These are phyloP conservation scores for Eulemur rubriventer DNA, from an alignment of 2,797 vertebrate species.

Conservation along the genomic window DNA sequence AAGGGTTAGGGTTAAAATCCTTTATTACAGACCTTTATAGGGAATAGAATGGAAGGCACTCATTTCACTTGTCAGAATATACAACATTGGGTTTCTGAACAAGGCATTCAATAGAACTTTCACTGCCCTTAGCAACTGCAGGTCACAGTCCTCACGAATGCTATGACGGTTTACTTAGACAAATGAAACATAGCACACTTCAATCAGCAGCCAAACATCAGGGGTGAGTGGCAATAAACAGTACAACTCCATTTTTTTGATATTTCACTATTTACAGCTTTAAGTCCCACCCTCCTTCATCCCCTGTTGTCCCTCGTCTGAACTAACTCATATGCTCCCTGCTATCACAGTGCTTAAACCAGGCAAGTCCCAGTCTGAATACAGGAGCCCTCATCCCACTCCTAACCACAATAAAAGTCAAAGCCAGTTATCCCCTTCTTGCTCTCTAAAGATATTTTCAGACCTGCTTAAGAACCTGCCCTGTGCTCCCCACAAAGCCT, in stretches of 20 bases:
- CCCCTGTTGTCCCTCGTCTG: neutral
- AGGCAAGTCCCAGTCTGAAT: neutral
- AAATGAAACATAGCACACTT: neutral
- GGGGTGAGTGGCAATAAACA: neutral
- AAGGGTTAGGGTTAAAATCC: neutral
- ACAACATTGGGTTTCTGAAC: neutral
- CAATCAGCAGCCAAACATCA: neutral
- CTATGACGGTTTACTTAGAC: neutral
- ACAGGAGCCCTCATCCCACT: neutral
- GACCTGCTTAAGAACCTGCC: neutral
- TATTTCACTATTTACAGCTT: neutral
- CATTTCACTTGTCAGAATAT: neutral
- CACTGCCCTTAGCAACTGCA: neutral
- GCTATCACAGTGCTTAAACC: neutral
- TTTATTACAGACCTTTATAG: neutral
- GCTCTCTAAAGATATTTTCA: neutral
- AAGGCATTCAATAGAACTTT: neutral
- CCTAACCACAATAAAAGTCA: neutral
- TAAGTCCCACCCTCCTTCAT: neutral
- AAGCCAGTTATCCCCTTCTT: neutral
- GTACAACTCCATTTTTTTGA: neutral
- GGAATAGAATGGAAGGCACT: neutral
- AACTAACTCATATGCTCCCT: neutral
- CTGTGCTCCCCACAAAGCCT: neutral
- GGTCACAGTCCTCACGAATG: neutral